Conservation (phyloP, 2,888 invertebrate genomes). For the Carabus problematicus region DNA sequence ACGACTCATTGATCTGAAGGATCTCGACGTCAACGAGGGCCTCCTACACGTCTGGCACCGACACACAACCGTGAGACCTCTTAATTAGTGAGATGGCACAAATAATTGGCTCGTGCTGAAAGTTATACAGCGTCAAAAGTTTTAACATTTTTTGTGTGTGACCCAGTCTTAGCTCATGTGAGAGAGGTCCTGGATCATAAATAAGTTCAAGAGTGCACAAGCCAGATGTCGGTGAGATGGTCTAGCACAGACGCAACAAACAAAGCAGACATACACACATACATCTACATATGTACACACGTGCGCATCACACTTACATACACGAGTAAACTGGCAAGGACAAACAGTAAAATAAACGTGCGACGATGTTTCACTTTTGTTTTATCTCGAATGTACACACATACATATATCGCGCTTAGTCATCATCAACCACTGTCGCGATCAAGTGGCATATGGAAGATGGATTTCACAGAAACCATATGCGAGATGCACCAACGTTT, state of each 20-base stretch:
- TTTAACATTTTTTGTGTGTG: conserved; percentile 22
- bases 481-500: too few species aligned
- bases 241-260: not conserved
- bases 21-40: not conserved
- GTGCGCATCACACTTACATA: too few species aligned
- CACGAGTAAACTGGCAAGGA: too few species aligned
- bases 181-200: not conserved
- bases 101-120: conserved; percentile 37
- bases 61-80: conserved; percentile 9
- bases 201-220: not conserved
- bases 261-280: too few species aligned
- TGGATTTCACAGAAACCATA: too few species aligned
- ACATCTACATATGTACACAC: too few species aligned
- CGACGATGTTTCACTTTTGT: too few species aligned
- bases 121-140: conserved; percentile 33
- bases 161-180: not conserved
- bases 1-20: conserved; percentile 6
- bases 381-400: too few species aligned
- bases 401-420: too few species aligned
- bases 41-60: not conserved
- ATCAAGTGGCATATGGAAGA: too few species aligned
- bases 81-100: conserved; percentile 26
- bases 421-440: too few species aligned
- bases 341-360: too few species aligned
- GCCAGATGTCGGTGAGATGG: not conserved